Base-by-base conservation (phyloP, 92 coral and sea anemone species). In the Metridium senile region DNA sequence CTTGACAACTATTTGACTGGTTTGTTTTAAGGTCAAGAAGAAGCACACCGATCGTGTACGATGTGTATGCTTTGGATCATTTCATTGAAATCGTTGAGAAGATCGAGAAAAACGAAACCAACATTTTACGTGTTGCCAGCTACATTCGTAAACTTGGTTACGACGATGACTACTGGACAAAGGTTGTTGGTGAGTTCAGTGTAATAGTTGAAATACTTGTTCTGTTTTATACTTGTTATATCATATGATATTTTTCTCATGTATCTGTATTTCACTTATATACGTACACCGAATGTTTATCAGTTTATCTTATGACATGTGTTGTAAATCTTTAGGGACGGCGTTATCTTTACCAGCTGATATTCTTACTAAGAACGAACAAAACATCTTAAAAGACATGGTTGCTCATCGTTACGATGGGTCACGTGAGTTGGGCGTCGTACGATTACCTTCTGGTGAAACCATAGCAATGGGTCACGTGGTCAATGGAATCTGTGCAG, bases 381-480 rank as follows among this genome's bases (percentile, higher is more conserved):
- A 62, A 53, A 19, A 17, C 22, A 47, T 75, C 2, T 28, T 75
- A 1, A 75, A 10, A 21, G 63, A 75, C 46, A 72, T 34, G 74
- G 66, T 62, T 34, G 56, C 68, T 74, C 80, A 75, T 62, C 61
- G 80, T 11, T 75, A 77, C 65, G 30, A 26, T 1, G 56, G 82
- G 11, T 62, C 64, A 16, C 72, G 79, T 62, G 89, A 74, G 49
- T 30, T 66, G 19, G 89, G 89, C 25, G 89, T 85, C 13, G 81
- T 85, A 25, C 33, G 62, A 10, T 53, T 78, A 11, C 85, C 63
- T 6, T 52, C 66, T 1, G 85, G 85, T 4, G 84, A 85, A 34
- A 63, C 84, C 0, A 32, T 85, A n/a, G 89, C 85, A 6, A 70
- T 85, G 43, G 89, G 89, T 31, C 78, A 67, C 78, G 89, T 85